Conservation (phyloP, 2,797 vertebrate species). For the Amblyraja radiata region DNA sequence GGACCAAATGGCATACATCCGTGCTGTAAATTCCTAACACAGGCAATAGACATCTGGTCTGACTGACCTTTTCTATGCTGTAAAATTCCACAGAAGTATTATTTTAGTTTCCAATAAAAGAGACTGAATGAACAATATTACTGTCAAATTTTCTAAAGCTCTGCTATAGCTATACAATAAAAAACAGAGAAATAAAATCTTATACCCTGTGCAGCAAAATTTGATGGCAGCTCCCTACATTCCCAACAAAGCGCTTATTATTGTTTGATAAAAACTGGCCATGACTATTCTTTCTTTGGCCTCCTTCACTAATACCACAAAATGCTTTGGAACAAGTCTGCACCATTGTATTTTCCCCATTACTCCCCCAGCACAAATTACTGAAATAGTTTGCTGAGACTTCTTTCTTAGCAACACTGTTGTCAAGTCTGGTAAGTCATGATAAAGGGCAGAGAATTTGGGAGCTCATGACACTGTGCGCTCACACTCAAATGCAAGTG, state of each 20-base stretch:
- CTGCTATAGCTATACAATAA: background rate
- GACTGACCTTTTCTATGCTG: background rate
- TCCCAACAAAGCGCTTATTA: background rate
- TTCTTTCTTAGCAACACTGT: conserved; percentile 27
- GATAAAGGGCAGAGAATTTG: background rate
- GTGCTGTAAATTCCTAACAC: no score
- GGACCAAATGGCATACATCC: background rate
- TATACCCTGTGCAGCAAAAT: background rate
- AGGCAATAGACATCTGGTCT: no score
- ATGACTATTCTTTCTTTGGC: background rate
- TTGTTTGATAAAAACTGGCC: conserved; percentile 15
- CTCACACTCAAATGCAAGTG: background rate
- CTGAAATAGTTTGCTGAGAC: conserved; percentile 24
- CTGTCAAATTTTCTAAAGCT: background rate
- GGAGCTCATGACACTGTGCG: background rate
- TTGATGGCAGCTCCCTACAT: background rate
- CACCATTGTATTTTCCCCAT: conserved; percentile 29
- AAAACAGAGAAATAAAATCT: background rate
- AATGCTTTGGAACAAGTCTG: conserved; percentile 9
- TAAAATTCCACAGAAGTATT: background rate
- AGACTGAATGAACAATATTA: background rate
- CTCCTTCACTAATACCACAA: conserved; percentile 26
- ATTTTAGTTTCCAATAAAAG: background rate
- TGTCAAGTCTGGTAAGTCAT: conserved; percentile 12
- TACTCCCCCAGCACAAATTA: conserved; percentile 23